Evolutionary conservation across 92 coral and sea anemone genomes (phyloP), one percentile per base, ranked within the genome.

Genomic region (Paragorgia papillata): DNA sequence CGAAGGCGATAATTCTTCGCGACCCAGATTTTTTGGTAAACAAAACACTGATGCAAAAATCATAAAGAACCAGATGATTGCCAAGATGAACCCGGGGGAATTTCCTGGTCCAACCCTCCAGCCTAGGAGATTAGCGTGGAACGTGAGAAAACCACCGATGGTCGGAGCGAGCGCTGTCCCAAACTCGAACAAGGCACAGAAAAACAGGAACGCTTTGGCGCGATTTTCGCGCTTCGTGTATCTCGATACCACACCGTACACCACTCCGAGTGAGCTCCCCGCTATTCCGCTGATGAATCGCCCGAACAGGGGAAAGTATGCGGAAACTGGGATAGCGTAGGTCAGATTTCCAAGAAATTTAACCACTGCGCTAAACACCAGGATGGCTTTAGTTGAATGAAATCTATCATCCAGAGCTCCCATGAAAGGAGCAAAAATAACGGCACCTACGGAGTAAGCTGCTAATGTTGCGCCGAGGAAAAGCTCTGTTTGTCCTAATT

Each of bases 301-400:
- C 17, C 68, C 68, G 14, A 27, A 29, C 40, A 62, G 44, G 13
- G 68, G 68, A 29, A 27, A 62, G 43, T 62, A 62, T 29, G n/a
- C 43, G n/a, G 33, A 29, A 19, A 33, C 40, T 9, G 68, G 68
- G 21, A 62, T 62, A 10, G 68, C 3, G 24, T 62, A 62, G 2
- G 18, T 29, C 2, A 31, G 41, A 18, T 62, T 27, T 1, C 68
- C 68, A 1, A 27, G 14, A 62, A 62, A 31, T 62, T 31, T 27
- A 14, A 25, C 4, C 39, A 24, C 39, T 7, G 17, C 41, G 44
- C 68, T 9, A 29, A 62, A 10, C 1, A 62, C 6, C 21, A 62
- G 68, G 40, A 62, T 62, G n/a, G 43, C 7, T 33, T 62, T 62
- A 2, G 68, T 7, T 1, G 14, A 3, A 1, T 31, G 22, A 31